Base-by-base conservation (phyloP, 92 coral and sea anemone genomes). In the Bergia puertoricense region DNA sequence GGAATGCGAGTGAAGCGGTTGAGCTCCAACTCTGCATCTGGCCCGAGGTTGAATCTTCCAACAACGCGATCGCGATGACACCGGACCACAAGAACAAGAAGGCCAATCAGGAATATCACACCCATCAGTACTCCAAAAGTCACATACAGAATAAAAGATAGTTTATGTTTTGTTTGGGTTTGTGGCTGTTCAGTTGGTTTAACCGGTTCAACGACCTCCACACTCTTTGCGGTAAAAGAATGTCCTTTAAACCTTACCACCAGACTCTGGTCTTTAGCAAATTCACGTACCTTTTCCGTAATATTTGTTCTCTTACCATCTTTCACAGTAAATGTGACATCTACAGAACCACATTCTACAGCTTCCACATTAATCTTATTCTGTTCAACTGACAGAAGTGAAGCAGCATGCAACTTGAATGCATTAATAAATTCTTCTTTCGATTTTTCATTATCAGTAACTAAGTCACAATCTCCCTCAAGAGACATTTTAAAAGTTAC, bases 91-190 rank as follows among this genome's bases (percentile, higher is more conserved):
- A 95, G 74, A 23, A 92, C 93, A 67, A 89, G 67, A 15, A 95
- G 30, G 56, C 97, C 99, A 39, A 97, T 85, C 36, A 94, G 51
- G 90, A 97, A 97, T 38, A 93, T 88, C 72, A 94, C 23, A 2
- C 95, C 99, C 92, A 95, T 86, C 59, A 92, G 90, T 10, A 93
- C 88, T 40, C 99, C 98, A 89, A 97, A 94, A 40, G 91, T 85
- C 40, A 95, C 92, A 88, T 95, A 97, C 69, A 97, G 89, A 77
- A 90, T 91, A 54, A 94, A 89, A 13, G 96, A 92, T 23, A 94
- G 90, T 44, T 94, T 50, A 37, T 86, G 89, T 86, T 75, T 68
- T 43, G 51, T 90, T 79, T 56, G 36, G 7, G 46, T 65, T 50
- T 40, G 59, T 38, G 59, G 80, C 42, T 74, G 56, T 11, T 71